phyloP scores from a whole-genome alignment of 1,140 invertebrate genomes.

The Streblospio benedicti region DNA sequence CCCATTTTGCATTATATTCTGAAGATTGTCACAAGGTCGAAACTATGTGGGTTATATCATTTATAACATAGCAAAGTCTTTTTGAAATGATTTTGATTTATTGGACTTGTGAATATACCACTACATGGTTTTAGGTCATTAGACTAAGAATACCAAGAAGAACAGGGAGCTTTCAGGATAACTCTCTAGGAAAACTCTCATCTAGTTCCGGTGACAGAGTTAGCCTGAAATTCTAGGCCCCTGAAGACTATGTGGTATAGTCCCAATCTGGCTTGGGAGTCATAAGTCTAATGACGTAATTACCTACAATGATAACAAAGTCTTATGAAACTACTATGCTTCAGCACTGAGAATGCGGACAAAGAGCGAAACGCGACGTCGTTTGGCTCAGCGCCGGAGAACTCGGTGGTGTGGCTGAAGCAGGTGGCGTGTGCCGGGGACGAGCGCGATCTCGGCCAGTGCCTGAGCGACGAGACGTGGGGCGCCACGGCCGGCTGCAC shows the following conservation, averaged over 20 bases:
- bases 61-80: no score
- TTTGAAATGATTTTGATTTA: no score
- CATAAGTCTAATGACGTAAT: background rate
- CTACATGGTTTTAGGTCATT: no score
- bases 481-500: constrained; percentile 3
- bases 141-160: no score
- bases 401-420: constrained; percentile 6
- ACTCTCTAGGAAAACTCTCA: no score
- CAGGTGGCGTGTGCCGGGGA: background rate
- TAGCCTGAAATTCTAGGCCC: background rate
- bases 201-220: background rate
- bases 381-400: constrained; percentile 1
- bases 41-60: no score
- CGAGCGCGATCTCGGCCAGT: constrained; percentile 2
- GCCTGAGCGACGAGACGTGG: background rate
- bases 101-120: no score
- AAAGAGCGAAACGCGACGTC: background rate
- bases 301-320: background rate
- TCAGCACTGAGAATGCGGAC: background rate
- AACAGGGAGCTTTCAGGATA: no score
- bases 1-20: no score
- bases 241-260: background rate
- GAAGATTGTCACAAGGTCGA: no score
- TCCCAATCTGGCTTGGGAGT: background rate
- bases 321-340: background rate